Conservation (phyloP, 1,140 invertebrate species). For the Caerostris extrusa region DNA sequence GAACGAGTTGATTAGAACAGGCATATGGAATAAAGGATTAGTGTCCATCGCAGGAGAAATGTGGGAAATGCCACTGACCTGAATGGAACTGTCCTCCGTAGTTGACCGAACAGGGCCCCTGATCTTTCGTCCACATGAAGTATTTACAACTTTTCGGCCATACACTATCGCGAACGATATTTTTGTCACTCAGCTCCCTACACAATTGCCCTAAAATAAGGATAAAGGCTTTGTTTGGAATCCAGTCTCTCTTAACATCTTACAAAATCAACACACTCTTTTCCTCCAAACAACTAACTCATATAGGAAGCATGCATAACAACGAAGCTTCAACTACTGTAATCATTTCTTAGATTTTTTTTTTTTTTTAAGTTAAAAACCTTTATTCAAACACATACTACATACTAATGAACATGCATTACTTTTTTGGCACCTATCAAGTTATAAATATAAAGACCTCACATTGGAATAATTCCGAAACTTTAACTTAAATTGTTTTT, state of each 20-base stretch:
- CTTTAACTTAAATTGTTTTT: not conserved
- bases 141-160: conserved; percentile 77
- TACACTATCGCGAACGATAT: conserved; percentile 76
- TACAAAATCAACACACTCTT: conserved; percentile 42
- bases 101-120: conserved; percentile 72
- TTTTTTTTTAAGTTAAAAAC: not conserved
- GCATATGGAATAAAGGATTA: conserved; percentile 32
- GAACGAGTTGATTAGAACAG: conserved; percentile 33
- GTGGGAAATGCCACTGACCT: conserved; percentile 72
- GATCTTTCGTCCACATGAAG: conserved; percentile 77
- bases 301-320: conserved; percentile 42
- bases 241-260: conserved; percentile 57
- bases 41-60: conserved; percentile 67
- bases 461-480: not conserved
- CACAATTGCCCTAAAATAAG: conserved; percentile 76
- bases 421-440: not conserved
- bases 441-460: not conserved
- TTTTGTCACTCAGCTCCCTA: conserved; percentile 77
- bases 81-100: conserved; percentile 74
- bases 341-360: not conserved
- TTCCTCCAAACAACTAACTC: conserved; percentile 33
- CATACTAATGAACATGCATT: conserved; percentile 27
- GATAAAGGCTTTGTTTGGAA: conserved; percentile 64
- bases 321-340: not conserved
- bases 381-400: conserved; percentile 5